These are phyloP conservation scores for Lacerta viridis DNA, from an alignment of 2,797 vertebrate genomes.

Conservation along the genomic window DNA sequence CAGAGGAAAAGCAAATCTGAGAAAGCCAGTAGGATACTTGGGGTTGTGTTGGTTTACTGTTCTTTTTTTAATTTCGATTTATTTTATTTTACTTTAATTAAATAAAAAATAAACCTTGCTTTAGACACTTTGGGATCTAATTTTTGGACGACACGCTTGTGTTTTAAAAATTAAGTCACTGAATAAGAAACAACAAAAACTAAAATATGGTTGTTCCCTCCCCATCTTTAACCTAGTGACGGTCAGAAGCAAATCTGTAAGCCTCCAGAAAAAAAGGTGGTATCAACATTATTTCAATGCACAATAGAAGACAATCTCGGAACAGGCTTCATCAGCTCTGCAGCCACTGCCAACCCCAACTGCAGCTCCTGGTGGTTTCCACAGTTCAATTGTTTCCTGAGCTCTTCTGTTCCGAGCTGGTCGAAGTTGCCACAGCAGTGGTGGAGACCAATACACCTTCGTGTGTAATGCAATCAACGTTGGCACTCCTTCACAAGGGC, in stretches of 20 bases:
- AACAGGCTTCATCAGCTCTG: constrained; percentile 40
- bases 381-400: constrained; percentile 54
- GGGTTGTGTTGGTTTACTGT: neutral
- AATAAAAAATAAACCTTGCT: constrained; percentile 68
- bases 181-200: constrained; percentile 69
- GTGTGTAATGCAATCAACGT: constrained; percentile 39
- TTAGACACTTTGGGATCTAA: constrained; percentile 57
- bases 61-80: constrained; percentile 44
- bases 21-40: neutral
- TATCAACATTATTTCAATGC: constrained; percentile 41
- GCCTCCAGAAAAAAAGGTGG: constrained; percentile 58
- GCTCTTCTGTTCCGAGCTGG: constrained; percentile 46
- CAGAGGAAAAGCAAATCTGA: neutral
- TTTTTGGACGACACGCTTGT: constrained; percentile 67
- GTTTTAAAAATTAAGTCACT: constrained; percentile 69
- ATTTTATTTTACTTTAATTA: constrained; percentile 76
- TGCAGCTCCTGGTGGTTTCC: constrained; percentile 57
- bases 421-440: constrained; percentile 35
- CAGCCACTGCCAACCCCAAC: constrained; percentile 42
- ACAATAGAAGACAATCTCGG: constrained; percentile 39
- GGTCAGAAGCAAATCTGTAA: constrained; percentile 53
- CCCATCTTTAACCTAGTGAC: constrained; percentile 56
- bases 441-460: constrained; percentile 43
- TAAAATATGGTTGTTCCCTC: constrained; percentile 63
- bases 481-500: constrained; percentile 40